Conservation (phyloP, 2,113 vertebrate genomes). For the Mixornis gularis region DNA sequence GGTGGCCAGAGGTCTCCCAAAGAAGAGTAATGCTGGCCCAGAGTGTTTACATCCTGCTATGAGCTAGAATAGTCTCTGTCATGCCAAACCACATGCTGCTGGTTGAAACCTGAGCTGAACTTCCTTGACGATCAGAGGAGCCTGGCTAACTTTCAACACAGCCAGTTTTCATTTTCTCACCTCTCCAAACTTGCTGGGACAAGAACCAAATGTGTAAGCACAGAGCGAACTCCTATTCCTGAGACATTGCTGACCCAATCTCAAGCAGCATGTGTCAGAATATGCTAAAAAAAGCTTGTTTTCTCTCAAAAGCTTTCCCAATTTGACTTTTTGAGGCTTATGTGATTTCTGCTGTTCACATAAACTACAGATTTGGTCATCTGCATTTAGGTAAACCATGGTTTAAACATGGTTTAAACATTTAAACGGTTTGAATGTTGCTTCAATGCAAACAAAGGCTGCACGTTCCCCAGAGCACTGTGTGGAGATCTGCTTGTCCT, state of each 20-base stretch:
- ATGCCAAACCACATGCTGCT: background rate
- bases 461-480: background rate
- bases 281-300: background rate
- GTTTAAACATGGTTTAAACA: background rate
- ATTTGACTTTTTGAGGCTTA: background rate
- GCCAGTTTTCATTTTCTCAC: conserved; percentile 21
- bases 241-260: background rate
- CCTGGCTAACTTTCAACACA: background rate
- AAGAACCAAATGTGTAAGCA: background rate
- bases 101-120: conserved; percentile 18
- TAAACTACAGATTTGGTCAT: background rate
- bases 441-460: background rate
- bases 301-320: background rate
- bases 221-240: background rate
- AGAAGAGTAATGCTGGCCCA: accelerated
- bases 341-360: background rate
- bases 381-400: background rate
- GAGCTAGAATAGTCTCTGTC: background rate
- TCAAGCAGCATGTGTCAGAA: background rate
- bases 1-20: background rate
- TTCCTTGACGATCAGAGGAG: background rate
- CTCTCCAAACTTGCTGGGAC: background rate
- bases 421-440: background rate
- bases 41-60: background rate
- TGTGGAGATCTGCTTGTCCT: accelerated